These are phyloP conservation scores for Lasioglossum vierecki DNA, from an alignment of 2,888 invertebrate genomes.

Conservation along the genomic window DNA sequence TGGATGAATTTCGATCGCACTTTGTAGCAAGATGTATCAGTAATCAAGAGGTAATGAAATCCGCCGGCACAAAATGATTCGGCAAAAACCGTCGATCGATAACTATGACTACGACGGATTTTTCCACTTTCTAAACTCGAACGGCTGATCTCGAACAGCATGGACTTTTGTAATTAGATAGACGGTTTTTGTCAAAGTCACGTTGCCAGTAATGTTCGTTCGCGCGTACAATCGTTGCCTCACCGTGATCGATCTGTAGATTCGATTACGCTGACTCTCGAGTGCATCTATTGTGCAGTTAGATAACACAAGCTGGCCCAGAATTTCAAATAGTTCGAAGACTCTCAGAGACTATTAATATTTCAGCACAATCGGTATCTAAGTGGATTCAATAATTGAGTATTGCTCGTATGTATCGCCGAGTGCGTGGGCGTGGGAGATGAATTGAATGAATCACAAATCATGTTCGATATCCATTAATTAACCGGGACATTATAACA, in stretches of 20 bases:
- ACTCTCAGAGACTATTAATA: neutral
- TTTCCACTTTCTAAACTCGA: constrained; percentile 81
- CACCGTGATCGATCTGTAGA: constrained; percentile 62
- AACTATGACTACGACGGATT: constrained; percentile 62
- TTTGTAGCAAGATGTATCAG: constrained; percentile 26
- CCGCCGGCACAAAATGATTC: constrained; percentile 15
- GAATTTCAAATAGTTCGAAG: neutral
- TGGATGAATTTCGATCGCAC: neutral
- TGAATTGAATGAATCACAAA: constrained; percentile 57
- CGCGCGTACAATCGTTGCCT: constrained; percentile 80
- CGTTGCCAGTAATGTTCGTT: constrained; percentile 82
- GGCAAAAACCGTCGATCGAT: constrained; percentile 2
- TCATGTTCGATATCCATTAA: constrained; percentile 58
- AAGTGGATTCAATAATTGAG: neutral
- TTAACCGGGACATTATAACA: constrained; percentile 30
- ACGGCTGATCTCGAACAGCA: constrained; percentile 65
- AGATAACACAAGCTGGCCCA: neutral
- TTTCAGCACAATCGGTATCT: neutral
- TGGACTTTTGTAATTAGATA: constrained; percentile 79
- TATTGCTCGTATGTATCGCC: neutral
- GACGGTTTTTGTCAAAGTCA: constrained; percentile 72
- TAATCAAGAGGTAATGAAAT: constrained; percentile 27
- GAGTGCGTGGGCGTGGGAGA: constrained; percentile 60
- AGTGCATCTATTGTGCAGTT: constrained; percentile 1
- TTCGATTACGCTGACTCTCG: constrained; percentile 35